Evolutionary conservation across 1,140 invertebrate species (phyloP), one percentile per base, ranked within the genome.

Genomic region (Littorina saxatilis): DNA sequence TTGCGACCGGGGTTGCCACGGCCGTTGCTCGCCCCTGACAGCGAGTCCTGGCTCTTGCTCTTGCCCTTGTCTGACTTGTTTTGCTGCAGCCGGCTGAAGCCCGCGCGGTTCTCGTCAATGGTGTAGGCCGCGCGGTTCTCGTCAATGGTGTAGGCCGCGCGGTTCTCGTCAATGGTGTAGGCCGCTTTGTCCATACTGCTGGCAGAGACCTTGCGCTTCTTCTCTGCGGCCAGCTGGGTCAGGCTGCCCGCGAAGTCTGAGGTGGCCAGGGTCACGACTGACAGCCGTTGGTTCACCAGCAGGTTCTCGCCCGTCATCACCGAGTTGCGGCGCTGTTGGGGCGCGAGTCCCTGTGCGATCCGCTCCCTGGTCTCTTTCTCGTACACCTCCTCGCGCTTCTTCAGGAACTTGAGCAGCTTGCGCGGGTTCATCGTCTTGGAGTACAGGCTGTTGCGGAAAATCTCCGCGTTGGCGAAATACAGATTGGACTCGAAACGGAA

Each of bases 391-490:
- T 87, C 87, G 75, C 87, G 87, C 80, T 90, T 90, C 68, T 90
- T 88, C 29, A 91, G 75, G 73, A 87, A 85, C 80, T 91, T 90
- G 52, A 90, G 82, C 37, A 87, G 68, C 82, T 89, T 90, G 55
- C 88, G 81, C 2, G 88, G 86, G 75, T 90, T 91, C 0, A 89
- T 82, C 1, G 88, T 90, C n/a, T 83, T 68, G 47, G 83, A 85
- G 74, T 91, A 90, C 27, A 91, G 83, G 29, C 79, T 87, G 77
- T 78, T 90, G 52, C 87, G 86, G 83, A 94, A 94, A 32, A 91
- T 90, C 85, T 93, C 93, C 1, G 92, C 91, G 85, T 93, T 94
- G 2, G 91, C 93, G 84, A 92, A 94, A 84, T 93, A 94, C n/a
- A 94, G 73, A 27, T 92, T 91, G 27, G 92, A 90, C 55, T 93